phyloP scores from a whole-genome alignment of 1,140 invertebrate species.

The Scaptomyza hsui region DNA sequence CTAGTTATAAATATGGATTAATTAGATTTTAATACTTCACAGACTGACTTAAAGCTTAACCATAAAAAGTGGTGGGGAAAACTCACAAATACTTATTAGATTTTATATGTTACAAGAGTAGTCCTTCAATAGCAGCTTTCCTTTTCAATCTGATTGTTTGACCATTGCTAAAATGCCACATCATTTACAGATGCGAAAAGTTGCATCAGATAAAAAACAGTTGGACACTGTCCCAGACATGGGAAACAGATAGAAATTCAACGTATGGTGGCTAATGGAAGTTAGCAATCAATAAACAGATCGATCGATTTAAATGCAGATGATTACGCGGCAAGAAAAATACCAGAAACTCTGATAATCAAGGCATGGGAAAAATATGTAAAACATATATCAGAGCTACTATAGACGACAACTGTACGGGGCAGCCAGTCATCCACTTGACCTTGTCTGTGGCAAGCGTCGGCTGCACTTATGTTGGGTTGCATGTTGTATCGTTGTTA shows the following conservation, averaged over 20 bases:
- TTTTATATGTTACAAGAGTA: too few relatives aligned
- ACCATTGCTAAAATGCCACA: conserved; percentile 36
- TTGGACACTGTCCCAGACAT: conserved; percentile 36
- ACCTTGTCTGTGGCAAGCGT: conserved; percentile 48
- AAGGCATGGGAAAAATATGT: conserved; percentile 31
- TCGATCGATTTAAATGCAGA: conserved; percentile 48
- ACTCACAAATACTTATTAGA: too few relatives aligned
- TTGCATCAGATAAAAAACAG: conserved; percentile 29
- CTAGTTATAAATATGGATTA: neutral
- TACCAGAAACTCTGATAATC: conserved; percentile 7
- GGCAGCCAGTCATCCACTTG: conserved; percentile 36
- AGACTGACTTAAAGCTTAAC: too few relatives aligned
- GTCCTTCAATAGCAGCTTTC: neutral
- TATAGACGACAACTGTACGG: conserved; percentile 26
- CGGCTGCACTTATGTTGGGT: conserved; percentile 26
- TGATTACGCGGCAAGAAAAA: conserved; percentile 28
- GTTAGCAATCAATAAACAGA: conserved; percentile 18
- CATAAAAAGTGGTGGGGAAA: too few relatives aligned
- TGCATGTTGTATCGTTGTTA: conserved; percentile 19
- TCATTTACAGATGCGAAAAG: conserved; percentile 33
- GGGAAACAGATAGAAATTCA: conserved; percentile 1
- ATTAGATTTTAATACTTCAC: too few relatives aligned
- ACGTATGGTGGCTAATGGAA: conserved; percentile 32
- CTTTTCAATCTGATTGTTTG: neutral
- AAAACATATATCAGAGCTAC: conserved; percentile 15